phyloP scores from a whole-genome alignment of 2,888 invertebrate species.

The Periphyllus acericola region DNA sequence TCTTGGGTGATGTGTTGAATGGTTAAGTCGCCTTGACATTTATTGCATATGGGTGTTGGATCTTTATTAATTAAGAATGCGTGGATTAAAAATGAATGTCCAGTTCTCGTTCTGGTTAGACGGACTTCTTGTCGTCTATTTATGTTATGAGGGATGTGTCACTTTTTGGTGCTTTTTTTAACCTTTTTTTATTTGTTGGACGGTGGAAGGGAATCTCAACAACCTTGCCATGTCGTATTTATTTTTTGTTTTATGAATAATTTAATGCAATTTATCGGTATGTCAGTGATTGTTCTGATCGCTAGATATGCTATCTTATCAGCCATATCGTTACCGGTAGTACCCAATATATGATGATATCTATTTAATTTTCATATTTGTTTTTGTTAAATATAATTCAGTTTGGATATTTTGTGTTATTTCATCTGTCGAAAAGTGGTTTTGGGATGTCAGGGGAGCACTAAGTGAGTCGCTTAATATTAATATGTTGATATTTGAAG shows the following conservation, averaged over 20 bases:
- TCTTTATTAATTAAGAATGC: neutral
- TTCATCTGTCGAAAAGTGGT: neutral
- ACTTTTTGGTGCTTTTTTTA: neutral
- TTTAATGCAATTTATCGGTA: neutral
- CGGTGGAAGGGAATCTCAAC: neutral
- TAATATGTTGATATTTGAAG: neutral
- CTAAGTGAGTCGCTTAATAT: neutral
- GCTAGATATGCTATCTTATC: slow-evolving; percentile 6
- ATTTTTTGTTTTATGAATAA: neutral
- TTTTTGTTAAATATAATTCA: neutral
- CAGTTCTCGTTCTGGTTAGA: neutral
- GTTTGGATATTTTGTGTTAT: slow-evolving; percentile 16
- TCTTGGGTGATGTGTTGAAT: too few relatives aligned
- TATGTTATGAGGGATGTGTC: neutral
- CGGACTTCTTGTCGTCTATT: neutral
- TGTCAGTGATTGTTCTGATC: slow-evolving; percentile 4
- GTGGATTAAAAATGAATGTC: slow-evolving; percentile 5
- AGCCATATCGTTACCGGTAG: slow-evolving; percentile 6
- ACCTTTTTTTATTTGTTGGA: neutral
- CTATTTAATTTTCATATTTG: slow-evolving; percentile 9
- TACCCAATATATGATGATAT: too few relatives aligned
- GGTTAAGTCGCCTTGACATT: too few relatives aligned
- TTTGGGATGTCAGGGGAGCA: neutral
- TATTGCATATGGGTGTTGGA: too few relatives aligned
- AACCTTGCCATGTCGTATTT: slow-evolving; percentile 23